Base-by-base conservation (phyloP, 2,797 vertebrate genomes). In the Aulostomus chinensis region DNA sequence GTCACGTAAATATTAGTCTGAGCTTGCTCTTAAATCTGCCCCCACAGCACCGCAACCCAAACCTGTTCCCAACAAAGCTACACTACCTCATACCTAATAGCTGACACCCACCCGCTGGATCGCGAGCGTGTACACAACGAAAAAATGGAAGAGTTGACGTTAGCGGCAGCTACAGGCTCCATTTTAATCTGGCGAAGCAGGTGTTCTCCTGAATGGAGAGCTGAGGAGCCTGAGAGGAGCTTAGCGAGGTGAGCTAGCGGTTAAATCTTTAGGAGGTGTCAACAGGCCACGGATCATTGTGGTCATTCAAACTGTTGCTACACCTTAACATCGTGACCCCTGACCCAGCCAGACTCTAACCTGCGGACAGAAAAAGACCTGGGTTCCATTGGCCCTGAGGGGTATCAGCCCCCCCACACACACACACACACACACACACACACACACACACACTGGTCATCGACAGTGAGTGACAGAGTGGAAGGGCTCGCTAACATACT, bases 1-100 rank as follows among this genome's bases (percentile, higher is more conserved):
- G 73, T 84, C 68, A 68, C 4, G 38, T 84, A 83, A 86, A 86
- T 86, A 86, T 84, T 86, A 79, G 61, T 75, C 48, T 71, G 48
- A 79, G 72, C 58, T 70, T 39, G 50, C 65, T 65, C 76, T 86
- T 82, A 85, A 83, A 85, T 85, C 68, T 83, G 53, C 35, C 49
- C 61, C 60, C 57, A 53, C 49, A 57, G 48, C 40, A 58, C 13
- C 39, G 6, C 34, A 55, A 20, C 34, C 26, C 21, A 18, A 68
- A 58, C 48, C 55, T 28, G 22, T 51, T 70, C 26, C 63, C 54
- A 49, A 47, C 58, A 51, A 67, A 50, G 28, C 39, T 63, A 32
- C 35, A 53, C 38, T 37, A 35, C 21, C 49, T 43, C 61, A 72
- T 77, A 43, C 50, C 58, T 41, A 59, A 40, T 41, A 47, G 41